Conservation (phyloP, 1,140 invertebrate genomes). For the Lutraria rhynchaena region DNA sequence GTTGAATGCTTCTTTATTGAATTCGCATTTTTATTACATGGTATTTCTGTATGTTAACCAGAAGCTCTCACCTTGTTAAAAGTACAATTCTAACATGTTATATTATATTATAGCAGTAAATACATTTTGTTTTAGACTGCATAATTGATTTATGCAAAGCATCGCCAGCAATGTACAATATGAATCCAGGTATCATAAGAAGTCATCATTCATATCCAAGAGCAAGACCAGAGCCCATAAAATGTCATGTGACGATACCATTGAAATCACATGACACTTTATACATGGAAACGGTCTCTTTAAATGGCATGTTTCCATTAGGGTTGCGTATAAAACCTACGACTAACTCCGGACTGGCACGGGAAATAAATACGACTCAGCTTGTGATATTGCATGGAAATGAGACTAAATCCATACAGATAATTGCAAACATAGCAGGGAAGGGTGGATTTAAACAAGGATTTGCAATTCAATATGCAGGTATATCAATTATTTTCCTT, state of each 20-base stretch:
- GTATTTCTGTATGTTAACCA: no score
- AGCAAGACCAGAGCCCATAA: background rate
- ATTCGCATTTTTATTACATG: no score
- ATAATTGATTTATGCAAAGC: slow-evolving; percentile 22
- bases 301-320: slow-evolving; percentile 7
- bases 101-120: no score
- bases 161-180: background rate
- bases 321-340: background rate
- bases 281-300: background rate
- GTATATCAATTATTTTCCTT: no score
- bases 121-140: slow-evolving; percentile 30
- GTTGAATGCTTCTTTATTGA: no score
- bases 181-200: slow-evolving; percentile 15
- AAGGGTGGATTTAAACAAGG: slow-evolving; percentile 2
- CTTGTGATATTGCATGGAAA: slow-evolving; percentile 30
- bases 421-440: slow-evolving; percentile 10
- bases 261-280: background rate
- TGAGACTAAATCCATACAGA: slow-evolving; percentile 2
- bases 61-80: no score
- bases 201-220: slow-evolving; percentile 28
- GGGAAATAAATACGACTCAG: background rate
- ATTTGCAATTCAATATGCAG: slow-evolving; percentile 29
- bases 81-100: no score
- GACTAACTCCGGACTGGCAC: no score
- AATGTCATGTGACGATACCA: slow-evolving; percentile 27